These are phyloP conservation scores for Ceyx cyanopectus DNA, from an alignment of 2,113 vertebrate species.

Conservation along the genomic window DNA sequence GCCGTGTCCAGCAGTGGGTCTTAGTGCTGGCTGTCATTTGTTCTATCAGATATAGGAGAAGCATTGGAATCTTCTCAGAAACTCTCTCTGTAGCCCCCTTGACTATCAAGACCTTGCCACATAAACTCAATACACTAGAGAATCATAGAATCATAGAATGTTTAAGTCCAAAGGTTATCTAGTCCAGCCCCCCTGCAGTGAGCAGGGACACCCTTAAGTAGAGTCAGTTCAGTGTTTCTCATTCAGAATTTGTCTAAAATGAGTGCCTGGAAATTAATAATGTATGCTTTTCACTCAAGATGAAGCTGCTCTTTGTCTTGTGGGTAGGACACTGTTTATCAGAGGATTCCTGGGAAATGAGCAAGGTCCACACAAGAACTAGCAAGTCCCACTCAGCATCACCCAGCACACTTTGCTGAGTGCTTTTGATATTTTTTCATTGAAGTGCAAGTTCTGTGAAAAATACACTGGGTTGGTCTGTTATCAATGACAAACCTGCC, in stretches of 20 bases:
- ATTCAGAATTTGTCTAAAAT: neutral
- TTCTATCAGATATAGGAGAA: rapidly evolving
- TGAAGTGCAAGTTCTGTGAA: neutral
- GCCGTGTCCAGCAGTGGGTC: rapidly evolving
- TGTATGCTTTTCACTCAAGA: neutral
- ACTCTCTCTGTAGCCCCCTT: rapidly evolving
- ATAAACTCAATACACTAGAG: neutral
- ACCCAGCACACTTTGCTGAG: rapidly evolving
- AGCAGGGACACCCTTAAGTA: no score
- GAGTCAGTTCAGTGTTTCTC: neutral
- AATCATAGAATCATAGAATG: neutral
- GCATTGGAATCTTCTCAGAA: neutral
- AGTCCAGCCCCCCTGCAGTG: no score
- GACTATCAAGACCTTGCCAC: rapidly evolving
- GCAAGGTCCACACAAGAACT: no score
- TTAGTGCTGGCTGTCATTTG: neutral
- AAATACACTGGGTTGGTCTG: neutral
- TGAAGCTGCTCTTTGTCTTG: neutral
- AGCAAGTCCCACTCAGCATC: neutral
- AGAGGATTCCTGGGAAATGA: neutral
- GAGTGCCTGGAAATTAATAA: neutral
- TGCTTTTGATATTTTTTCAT: neutral
- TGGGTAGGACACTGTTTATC: neutral
- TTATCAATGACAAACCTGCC: neutral
- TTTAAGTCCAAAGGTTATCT: no score